These are phyloP conservation scores for Nasonia longicornis DNA, from an alignment of 1,140 invertebrate species.

Conservation along the genomic window DNA sequence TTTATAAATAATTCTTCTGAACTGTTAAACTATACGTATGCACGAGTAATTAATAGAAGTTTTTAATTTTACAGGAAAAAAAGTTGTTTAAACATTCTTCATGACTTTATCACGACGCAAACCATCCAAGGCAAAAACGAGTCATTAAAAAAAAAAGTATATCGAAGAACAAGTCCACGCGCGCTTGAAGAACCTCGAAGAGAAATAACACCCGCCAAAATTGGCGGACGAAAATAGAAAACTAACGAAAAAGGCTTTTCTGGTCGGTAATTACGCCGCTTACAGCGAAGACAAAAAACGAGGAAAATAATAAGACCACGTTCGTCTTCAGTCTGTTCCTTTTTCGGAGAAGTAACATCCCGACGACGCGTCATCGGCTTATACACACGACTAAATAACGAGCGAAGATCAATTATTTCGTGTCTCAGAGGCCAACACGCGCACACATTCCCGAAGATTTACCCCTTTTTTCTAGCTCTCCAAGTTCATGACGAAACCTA, in stretches of 20 bases:
- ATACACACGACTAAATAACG: not conserved
- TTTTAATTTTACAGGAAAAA: too few species aligned
- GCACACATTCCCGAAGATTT: too few species aligned
- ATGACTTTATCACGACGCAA: not conserved
- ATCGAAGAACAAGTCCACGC: not conserved
- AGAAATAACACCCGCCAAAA: not conserved
- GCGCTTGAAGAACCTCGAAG: too few species aligned
- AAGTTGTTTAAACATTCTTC: too few species aligned
- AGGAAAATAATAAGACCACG: not conserved
- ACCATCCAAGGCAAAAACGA: not conserved
- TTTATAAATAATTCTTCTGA: not conserved
- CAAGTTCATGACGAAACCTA: not conserved
- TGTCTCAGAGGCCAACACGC: not conserved
- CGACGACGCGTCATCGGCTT: not conserved
- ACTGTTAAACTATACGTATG: too few species aligned
- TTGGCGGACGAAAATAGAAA: not conserved
- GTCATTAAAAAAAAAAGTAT: not conserved
- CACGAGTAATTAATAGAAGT: not conserved
- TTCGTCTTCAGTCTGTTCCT: not conserved
- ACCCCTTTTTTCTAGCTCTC: not conserved
- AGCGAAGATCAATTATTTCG: not conserved
- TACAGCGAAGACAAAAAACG: not conserved
- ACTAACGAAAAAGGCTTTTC: not conserved
- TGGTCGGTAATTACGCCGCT: not conserved
- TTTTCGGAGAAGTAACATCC: not conserved